phyloP scores from a whole-genome alignment of 2,888 invertebrate genomes.

The Rhagophthalmus giganteus region DNA sequence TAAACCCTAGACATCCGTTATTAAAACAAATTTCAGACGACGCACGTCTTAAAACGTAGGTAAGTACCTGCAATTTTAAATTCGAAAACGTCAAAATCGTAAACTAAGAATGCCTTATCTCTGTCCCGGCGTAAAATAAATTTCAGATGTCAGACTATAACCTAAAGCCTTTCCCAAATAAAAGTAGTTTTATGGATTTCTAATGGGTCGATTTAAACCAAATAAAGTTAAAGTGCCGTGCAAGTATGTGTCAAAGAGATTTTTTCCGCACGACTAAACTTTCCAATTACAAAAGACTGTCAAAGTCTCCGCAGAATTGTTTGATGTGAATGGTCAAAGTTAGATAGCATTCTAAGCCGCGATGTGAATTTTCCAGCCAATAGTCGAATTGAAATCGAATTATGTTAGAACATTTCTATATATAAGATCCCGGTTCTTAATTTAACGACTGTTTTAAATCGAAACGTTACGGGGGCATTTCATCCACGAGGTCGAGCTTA shows the following conservation, averaged over 20 bases:
- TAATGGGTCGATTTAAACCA: conserved; percentile 11
- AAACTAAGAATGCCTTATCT: no score
- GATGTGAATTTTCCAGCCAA: conserved; percentile 41
- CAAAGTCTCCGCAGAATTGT: conserved; percentile 34
- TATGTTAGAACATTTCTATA: conserved; percentile 30
- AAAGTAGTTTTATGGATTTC: background rate
- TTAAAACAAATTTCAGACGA: no score
- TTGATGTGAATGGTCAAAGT: conserved; percentile 45
- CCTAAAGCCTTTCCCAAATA: no score
- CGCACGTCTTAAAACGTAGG: no score
- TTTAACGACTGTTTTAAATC: background rate
- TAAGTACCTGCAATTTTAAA: no score
- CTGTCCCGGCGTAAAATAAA: no score
- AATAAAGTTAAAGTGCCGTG: conserved; percentile 27
- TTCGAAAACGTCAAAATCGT: no score
- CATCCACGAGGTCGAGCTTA: background rate
- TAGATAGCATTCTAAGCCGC: conserved; percentile 39
- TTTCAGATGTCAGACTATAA: no score
- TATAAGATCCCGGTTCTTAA: background rate
- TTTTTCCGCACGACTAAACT: conserved; percentile 41
- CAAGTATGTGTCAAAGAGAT: conserved; percentile 32
- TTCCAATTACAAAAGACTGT: conserved; percentile 41
- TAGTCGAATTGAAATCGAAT: conserved; percentile 20
- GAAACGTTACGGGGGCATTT: no score
- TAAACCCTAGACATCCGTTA: no score